Percentiles rank a stretch among this genome's conserved stretches.
Evolutionary conservation across 2,888 invertebrate genomes (phyloP).

Genomic region (Cacoxenus indagator): DNA sequence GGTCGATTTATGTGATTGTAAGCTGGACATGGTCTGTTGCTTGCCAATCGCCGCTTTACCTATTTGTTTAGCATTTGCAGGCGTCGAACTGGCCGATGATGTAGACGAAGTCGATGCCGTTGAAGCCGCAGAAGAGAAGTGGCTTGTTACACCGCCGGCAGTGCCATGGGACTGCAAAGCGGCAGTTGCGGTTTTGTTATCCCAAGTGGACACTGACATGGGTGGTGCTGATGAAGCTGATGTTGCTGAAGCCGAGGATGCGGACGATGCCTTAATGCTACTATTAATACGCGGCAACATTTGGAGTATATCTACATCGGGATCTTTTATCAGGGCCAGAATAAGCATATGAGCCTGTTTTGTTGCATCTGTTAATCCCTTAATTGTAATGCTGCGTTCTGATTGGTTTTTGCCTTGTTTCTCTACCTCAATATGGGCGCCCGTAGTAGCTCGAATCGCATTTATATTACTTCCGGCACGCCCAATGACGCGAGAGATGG

Average conservation of each 20-base stretch:
- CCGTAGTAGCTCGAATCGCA: constrained; percentile 95
- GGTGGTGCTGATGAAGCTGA: constrained; percentile 15
- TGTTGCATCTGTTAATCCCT: constrained; percentile 92
- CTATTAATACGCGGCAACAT: constrained; percentile 78
- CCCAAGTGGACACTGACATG: constrained; percentile 68
- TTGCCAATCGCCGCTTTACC: constrained; percentile 15
- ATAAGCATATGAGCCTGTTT: constrained; percentile 94
- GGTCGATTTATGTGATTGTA: constrained; percentile 11
- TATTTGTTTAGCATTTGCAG: constrained; percentile 39
- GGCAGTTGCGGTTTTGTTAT: constrained; percentile 62
- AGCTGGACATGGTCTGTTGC: constrained; percentile 10
- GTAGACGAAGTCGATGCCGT: constrained; percentile 57
- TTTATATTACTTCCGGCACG: constrained; percentile 98
- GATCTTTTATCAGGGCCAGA: constrained; percentile 92
- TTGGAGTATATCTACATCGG: constrained; percentile 90
- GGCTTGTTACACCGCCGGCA: constrained; percentile 30
- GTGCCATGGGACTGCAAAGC: constrained; percentile 41
- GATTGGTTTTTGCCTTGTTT: constrained; percentile 96
- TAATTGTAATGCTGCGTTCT: constrained; percentile 95
- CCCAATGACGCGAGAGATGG: constrained; percentile 97
- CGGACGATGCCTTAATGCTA: constrained; percentile 59
- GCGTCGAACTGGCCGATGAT: constrained; percentile 53
- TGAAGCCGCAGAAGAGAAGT: constrained; percentile 54
- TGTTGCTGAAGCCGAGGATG: constrained; percentile 29
- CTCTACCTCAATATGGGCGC: constrained; percentile 98